Percentiles rank a stretch among this genome's conserved stretches.
phyloP scores from a whole-genome alignment of 2,797 vertebrate genomes.

The Pangasius djambal region DNA sequence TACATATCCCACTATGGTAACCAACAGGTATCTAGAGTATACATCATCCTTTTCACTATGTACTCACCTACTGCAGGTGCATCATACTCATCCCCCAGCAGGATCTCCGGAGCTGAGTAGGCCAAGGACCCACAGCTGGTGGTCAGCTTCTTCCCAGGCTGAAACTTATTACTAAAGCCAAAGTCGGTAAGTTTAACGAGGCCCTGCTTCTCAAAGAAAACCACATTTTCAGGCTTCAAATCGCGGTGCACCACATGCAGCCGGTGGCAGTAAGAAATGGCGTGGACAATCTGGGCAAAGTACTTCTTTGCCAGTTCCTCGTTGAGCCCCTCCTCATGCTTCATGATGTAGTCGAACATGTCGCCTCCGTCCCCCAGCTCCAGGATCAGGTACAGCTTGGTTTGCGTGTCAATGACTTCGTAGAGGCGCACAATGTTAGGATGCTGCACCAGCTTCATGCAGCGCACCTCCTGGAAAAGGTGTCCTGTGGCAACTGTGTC shows the following conservation, averaged over 20 bases:
- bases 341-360: conserved; percentile 99
- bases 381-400: conserved; percentile 95
- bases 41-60: background rate
- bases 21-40: background rate
- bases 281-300: conserved; percentile 97
- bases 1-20: background rate
- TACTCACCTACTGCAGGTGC: conserved; percentile 92
- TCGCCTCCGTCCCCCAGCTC: conserved; percentile 97
- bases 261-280: conserved; percentile 97
- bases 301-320: conserved; percentile 97
- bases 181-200: conserved; percentile 98
- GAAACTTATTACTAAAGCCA: conserved; percentile 99
- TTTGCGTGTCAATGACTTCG: conserved; percentile 98
- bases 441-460: conserved; percentile 98
- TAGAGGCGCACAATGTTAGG: conserved; percentile 97
- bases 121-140: conserved; percentile 97
- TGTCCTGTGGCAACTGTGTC: conserved; percentile 94
- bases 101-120: conserved; percentile 95
- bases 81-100: conserved; percentile 96
- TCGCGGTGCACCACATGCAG: conserved; percentile 96
- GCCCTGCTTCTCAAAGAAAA: conserved; percentile 98
- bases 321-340: conserved; percentile 93
- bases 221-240: conserved; percentile 97
- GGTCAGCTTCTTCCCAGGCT: conserved; percentile 96
- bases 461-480: conserved; percentile 97